These are phyloP conservation scores for Cheilosia impressa DNA, from an alignment of 2,888 invertebrate species.

Conservation along the genomic window DNA sequence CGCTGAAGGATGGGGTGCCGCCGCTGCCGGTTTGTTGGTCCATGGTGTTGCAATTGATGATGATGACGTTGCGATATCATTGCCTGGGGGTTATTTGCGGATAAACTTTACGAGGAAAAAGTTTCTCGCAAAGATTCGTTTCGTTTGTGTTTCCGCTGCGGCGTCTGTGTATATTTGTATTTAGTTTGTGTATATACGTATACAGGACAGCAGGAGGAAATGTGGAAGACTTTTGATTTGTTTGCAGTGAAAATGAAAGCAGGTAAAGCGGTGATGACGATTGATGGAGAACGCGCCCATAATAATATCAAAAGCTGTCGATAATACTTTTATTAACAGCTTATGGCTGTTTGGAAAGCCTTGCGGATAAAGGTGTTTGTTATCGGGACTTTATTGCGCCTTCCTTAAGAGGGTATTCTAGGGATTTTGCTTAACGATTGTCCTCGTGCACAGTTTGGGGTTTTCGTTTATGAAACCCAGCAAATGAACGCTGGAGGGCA, in stretches of 20 bases:
- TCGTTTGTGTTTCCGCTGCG: slow-evolving; percentile 12
- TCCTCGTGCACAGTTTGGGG: too few species aligned
- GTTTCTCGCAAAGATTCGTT: slow-evolving; percentile 37
- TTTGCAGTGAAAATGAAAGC: slow-evolving; percentile 6
- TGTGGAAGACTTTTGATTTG: slow-evolving; percentile 35
- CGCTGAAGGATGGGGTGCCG: slow-evolving; percentile 24
- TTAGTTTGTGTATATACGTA: slow-evolving; percentile 32
- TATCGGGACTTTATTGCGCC: not conserved
- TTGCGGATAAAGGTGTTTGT: slow-evolving; percentile 3
- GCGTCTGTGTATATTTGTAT: not conserved
- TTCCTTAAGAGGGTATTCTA: too few species aligned
- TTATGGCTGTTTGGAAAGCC: not conserved
- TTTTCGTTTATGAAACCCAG: too few species aligned
- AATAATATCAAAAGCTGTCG: not conserved
- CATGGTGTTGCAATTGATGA: slow-evolving; percentile 50
- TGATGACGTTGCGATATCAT: slow-evolving; percentile 72
- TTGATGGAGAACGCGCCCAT: not conserved
- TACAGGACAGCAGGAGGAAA: slow-evolving; percentile 5
- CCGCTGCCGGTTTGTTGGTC: slow-evolving; percentile 48
- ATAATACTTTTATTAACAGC: slow-evolving; percentile 8
- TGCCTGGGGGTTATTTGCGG: slow-evolving; percentile 66
- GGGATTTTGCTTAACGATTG: not conserved
- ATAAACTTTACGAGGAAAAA: slow-evolving; percentile 65
- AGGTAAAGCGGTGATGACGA: not conserved
- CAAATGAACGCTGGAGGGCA: too few species aligned